Evolutionary conservation across 1,140 invertebrate species (phyloP).

Genomic region (Trichonephila inaurata): DNA sequence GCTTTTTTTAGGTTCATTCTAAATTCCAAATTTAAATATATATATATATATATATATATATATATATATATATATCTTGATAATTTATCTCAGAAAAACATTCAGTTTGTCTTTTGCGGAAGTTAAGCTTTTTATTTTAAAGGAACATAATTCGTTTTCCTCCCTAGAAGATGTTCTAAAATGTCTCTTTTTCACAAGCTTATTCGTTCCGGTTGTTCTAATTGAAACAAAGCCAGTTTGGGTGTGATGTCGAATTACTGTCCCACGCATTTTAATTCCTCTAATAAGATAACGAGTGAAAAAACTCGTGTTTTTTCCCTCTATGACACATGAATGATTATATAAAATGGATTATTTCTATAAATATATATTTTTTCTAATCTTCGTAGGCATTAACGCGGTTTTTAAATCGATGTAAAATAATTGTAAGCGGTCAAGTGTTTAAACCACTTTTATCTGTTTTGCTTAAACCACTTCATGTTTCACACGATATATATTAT

Average conservation of each 20-base stretch:
- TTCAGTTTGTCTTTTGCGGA: background rate
- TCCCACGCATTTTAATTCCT: background rate
- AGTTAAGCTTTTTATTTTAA: background rate
- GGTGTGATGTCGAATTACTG: background rate
- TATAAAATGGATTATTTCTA: background rate
- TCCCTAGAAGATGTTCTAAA: background rate
- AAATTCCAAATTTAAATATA: background rate
- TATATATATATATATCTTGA: background rate
- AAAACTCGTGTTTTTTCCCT: background rate
- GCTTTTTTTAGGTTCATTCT: background rate
- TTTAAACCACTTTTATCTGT: no score
- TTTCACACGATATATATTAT: no score
- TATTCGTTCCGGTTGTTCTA: background rate
- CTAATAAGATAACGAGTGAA: background rate
- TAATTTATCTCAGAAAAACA: background rate
- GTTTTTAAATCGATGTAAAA: no score
- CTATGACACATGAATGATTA: background rate
- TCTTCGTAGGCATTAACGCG: no score
- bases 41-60: no score
- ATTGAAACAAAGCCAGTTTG: constrained; percentile 9
- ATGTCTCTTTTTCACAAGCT: background rate
- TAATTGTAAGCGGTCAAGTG: no score
- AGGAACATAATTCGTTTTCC: background rate
- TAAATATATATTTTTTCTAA: no score
- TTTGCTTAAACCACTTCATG: no score